Conservation (phyloP, 1,140 invertebrate genomes). For the Orius laevigatus region DNA sequence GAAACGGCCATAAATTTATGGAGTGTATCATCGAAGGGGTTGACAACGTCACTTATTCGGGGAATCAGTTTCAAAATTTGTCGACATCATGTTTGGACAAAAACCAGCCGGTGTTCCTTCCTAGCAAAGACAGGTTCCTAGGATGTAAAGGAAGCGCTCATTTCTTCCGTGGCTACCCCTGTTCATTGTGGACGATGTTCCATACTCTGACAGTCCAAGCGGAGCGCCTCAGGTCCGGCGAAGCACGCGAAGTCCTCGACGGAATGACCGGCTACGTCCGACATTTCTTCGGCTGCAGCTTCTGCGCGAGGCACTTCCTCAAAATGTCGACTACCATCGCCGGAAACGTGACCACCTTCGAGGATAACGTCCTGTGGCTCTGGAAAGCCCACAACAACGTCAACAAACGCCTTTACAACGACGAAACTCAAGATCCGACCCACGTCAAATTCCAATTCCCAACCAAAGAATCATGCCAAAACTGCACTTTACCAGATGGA, state of each 20-base stretch:
- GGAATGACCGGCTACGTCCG: constrained; percentile 80
- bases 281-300: constrained; percentile 83
- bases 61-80: constrained; percentile 36
- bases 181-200: constrained; percentile 88
- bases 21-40: constrained; percentile 33
- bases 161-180: constrained; percentile 75
- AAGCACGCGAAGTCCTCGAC: constrained; percentile 43
- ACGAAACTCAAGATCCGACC: constrained; percentile 75
- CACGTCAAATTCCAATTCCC: constrained; percentile 89
- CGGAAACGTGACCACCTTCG: constrained; percentile 44
- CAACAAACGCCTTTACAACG: constrained; percentile 70
- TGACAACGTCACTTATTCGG: constrained; percentile 29
- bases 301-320: constrained; percentile 76
- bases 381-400: constrained; percentile 92
- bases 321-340: constrained; percentile 56
- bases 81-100: constrained; percentile 34
- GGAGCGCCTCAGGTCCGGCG: constrained; percentile 29
- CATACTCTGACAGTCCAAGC: constrained; percentile 80
- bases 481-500: constrained; percentile 40
- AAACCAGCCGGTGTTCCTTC: constrained; percentile 33
- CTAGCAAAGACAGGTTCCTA: constrained; percentile 47
- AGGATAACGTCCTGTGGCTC: constrained; percentile 76
- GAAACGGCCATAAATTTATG: constrained; percentile 44
- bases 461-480: constrained; percentile 41
- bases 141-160: constrained; percentile 64